Percentiles rank a stretch among this genome's conserved stretches.
phyloP scores from a whole-genome alignment of 2,797 vertebrate genomes.

The Pteronotus mesoamericanus region DNA sequence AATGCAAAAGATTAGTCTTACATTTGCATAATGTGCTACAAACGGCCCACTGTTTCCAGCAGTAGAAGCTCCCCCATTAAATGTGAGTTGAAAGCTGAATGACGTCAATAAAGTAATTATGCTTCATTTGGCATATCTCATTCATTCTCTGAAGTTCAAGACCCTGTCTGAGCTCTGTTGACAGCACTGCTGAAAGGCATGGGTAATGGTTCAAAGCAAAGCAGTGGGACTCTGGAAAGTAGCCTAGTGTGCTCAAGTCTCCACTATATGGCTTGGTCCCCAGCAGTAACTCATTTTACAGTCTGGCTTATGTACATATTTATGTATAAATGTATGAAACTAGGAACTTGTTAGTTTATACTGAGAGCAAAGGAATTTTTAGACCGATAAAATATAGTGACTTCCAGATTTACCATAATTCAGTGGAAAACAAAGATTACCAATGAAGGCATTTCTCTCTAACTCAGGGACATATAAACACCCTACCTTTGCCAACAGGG shows the following conservation, averaged over 20 bases:
- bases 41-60: constrained; percentile 80
- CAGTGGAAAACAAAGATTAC: background rate
- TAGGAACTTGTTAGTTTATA: background rate
- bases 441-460: background rate
- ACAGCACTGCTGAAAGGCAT: constrained; percentile 69
- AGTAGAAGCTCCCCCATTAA: constrained; percentile 73
- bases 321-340: background rate
- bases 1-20: constrained; percentile 84
- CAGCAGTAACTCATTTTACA: background rate
- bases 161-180: constrained; percentile 54
- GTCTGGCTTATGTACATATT: background rate
- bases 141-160: constrained; percentile 76
- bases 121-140: constrained; percentile 74
- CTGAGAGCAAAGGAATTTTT: background rate
- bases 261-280: background rate
- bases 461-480: background rate
- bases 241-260: background rate
- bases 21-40: constrained; percentile 84
- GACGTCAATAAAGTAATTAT: constrained; percentile 80
- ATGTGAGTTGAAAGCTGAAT: constrained; percentile 77
- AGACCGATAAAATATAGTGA: background rate
- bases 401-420: background rate
- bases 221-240: background rate
- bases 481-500: background rate
- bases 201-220: constrained; percentile 63